phyloP scores from a whole-genome alignment of 1,140 invertebrate species.

The Leptopilina boulardi region DNA sequence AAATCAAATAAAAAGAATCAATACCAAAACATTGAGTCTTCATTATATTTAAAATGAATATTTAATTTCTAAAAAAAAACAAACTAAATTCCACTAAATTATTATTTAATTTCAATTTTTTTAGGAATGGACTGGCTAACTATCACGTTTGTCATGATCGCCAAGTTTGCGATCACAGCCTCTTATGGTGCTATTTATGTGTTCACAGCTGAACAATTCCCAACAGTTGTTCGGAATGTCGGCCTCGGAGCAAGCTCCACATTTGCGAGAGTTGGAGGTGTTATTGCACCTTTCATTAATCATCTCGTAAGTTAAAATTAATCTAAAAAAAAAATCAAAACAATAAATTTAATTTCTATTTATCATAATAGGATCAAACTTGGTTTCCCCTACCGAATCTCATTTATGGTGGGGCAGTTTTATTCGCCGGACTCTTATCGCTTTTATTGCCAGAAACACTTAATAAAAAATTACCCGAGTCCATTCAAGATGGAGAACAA shows the following conservation, averaged over 20 bases:
- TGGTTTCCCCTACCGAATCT: slow-evolving; percentile 84
- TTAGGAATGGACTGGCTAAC: slow-evolving; percentile 79
- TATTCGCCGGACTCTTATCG: slow-evolving; percentile 81
- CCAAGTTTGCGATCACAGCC: slow-evolving; percentile 88
- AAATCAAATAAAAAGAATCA: too few species aligned
- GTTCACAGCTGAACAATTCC: slow-evolving; percentile 89
- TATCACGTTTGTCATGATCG: slow-evolving; percentile 85
- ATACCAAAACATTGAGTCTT: too few species aligned
- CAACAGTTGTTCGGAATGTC: slow-evolving; percentile 88
- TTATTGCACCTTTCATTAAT: slow-evolving; percentile 85
- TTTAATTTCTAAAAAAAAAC: too few species aligned
- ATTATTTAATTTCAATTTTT: slow-evolving; percentile 56
- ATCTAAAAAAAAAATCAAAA: not conserved
- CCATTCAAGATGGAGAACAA: slow-evolving; percentile 83
- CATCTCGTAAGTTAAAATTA: slow-evolving; percentile 74
- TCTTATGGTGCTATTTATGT: slow-evolving; percentile 89
- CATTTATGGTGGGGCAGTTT: slow-evolving; percentile 82
- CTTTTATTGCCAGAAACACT: slow-evolving; percentile 86
- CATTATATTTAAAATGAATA: too few species aligned
- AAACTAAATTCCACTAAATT: too few species aligned
- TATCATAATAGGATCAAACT: slow-evolving; percentile 73
- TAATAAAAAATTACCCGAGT: slow-evolving; percentile 84
- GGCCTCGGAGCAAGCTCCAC: slow-evolving; percentile 87
- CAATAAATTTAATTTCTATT: slow-evolving; percentile 35
- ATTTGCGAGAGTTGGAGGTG: slow-evolving; percentile 85